phyloP scores from a whole-genome alignment of 1,140 invertebrate species.

The Brachionus calyciflorus region DNA sequence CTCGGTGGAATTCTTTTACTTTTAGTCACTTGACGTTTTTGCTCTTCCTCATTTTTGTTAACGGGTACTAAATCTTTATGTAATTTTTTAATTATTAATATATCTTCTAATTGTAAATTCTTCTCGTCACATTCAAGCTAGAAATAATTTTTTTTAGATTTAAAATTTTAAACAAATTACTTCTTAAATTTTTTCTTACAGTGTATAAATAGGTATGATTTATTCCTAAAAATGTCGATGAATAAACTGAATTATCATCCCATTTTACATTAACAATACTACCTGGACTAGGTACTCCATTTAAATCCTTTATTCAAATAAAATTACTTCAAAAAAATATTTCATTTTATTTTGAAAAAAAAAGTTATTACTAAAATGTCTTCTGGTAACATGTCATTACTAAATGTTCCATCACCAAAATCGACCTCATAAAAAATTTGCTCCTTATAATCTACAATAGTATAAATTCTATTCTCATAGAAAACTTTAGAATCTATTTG shows the following conservation, averaged over 20 bases:
- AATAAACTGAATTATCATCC: slow-evolving; percentile 45
- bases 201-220: slow-evolving; percentile 34
- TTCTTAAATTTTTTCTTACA: background rate
- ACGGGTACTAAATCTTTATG: background rate
- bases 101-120: too few species aligned
- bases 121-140: background rate
- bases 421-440: slow-evolving; percentile 66
- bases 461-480: slow-evolving; percentile 66
- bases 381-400: slow-evolving; percentile 65
- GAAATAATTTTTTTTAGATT: slow-evolving; percentile 14
- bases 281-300: background rate
- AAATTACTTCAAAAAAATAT: background rate
- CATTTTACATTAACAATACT: slow-evolving; percentile 46
- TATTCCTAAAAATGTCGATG: slow-evolving; percentile 37
- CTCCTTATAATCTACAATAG: slow-evolving; percentile 62
- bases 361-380: slow-evolving; percentile 52
- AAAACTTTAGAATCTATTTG: slow-evolving; percentile 61
- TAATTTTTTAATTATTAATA: slow-evolving; percentile 3
- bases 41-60: background rate
- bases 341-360: background rate
- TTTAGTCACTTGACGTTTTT: background rate
- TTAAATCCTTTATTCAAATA: background rate
- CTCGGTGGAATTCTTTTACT: slow-evolving; percentile 12
- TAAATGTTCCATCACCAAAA: slow-evolving; percentile 68
- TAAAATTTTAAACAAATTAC: background rate